These are phyloP conservation scores for Xiphydria camelus DNA, from an alignment of 2,888 invertebrate genomes.

Conservation along the genomic window DNA sequence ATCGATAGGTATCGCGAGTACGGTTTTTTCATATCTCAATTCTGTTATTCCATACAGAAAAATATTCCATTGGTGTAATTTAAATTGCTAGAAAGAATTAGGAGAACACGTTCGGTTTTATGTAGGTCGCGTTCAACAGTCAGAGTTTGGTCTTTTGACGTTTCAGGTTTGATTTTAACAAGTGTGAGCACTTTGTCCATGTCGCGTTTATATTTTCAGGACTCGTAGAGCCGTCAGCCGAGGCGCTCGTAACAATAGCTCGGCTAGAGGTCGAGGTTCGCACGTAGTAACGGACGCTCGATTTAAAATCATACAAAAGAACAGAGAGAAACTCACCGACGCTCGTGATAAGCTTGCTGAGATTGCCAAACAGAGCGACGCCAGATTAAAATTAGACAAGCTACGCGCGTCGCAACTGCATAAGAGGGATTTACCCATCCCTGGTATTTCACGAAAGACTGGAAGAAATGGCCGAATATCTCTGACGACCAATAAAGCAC, in stretches of 20 bases:
- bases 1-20: too few species aligned
- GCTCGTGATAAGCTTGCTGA: constrained; percentile 79
- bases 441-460: constrained; percentile 59
- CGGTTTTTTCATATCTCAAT: too few species aligned
- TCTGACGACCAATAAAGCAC: constrained; percentile 59
- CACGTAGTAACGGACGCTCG: constrained; percentile 68
- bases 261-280: constrained; percentile 29
- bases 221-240: constrained; percentile 33
- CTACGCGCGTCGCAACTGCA: constrained; percentile 59
- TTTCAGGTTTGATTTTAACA: too few species aligned
- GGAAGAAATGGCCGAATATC: constrained; percentile 62
- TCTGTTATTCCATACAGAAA: too few species aligned
- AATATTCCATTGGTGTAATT: too few species aligned
- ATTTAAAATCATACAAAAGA: constrained; percentile 77
- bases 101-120: too few species aligned
- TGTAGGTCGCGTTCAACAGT: too few species aligned
- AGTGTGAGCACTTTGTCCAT: too few species aligned
- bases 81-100: too few species aligned
- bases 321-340: constrained; percentile 75
- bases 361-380: constrained; percentile 75
- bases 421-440: constrained; percentile 53
- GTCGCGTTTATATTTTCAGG: constrained; percentile 22
- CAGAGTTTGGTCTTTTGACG: too few species aligned
- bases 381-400: constrained; percentile 71
- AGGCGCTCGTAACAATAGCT: constrained; percentile 28